Percentiles rank a stretch among this genome's conserved stretches.
Evolutionary conservation across 1,140 invertebrate genomes (phyloP).

Genomic region (Drosophila novamexicana): DNA sequence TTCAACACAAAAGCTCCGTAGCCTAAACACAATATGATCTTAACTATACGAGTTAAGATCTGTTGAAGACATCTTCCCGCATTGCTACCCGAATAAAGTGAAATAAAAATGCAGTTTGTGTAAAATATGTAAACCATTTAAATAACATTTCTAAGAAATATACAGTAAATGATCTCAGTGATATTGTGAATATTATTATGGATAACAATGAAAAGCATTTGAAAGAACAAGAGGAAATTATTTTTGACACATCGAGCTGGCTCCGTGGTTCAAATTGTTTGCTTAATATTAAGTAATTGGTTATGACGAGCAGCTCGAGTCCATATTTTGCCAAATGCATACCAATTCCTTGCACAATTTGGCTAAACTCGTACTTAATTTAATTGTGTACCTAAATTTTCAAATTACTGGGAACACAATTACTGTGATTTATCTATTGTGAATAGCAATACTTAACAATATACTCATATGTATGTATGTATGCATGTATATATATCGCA

Average conservation of each 20-base stretch:
- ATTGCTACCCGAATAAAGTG: background rate
- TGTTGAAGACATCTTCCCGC: too few relatives aligned
- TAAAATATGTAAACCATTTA: constrained; percentile 53
- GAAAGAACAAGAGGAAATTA: constrained; percentile 29
- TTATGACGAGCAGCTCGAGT: constrained; percentile 11
- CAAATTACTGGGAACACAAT: constrained; percentile 32
- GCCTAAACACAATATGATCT: too few relatives aligned
- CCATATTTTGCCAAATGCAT: constrained; percentile 27
- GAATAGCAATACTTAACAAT: constrained; percentile 49
- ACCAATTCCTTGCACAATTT: constrained; percentile 41
- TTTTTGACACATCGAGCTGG: constrained; percentile 7
- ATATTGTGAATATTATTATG: constrained; percentile 28
- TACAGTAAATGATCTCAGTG: constrained; percentile 43
- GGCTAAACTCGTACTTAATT: constrained; percentile 20
- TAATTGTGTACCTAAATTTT: constrained; percentile 15
- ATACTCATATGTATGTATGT: constrained; percentile 30
- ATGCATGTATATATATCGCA: constrained; percentile 11
- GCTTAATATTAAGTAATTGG: background rate
- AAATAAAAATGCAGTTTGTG: constrained; percentile 2
- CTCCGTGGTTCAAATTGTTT: background rate
- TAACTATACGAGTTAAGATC: too few relatives aligned
- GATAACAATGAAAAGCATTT: constrained; percentile 31
- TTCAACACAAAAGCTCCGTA: too few relatives aligned
- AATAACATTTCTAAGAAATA: constrained; percentile 54
- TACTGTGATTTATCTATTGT: constrained; percentile 41